These are phyloP conservation scores for Thamnophis elegans DNA, from an alignment of 2,797 vertebrate species.

Conservation along the genomic window DNA sequence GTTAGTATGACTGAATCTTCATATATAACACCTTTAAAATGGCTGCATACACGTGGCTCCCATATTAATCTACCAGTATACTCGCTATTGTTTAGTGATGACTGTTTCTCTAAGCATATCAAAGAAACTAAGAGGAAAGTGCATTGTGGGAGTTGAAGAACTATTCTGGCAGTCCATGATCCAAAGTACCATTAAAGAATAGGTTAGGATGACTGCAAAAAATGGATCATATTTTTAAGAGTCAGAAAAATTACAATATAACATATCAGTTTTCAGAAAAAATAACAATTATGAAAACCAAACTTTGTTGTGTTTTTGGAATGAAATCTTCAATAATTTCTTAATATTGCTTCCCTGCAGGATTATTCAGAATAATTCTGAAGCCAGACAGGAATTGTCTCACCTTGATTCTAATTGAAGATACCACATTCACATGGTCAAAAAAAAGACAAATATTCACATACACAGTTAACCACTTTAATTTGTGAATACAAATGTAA, in stretches of 20 bases:
- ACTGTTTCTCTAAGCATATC: neutral
- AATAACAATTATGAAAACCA: neutral
- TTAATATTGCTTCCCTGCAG: neutral
- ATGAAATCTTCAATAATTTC: neutral
- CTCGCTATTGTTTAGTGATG: neutral
- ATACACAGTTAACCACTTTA: neutral
- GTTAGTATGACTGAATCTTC: neutral
- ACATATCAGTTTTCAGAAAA: neutral
- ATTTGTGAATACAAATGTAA: neutral
- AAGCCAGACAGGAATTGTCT: neutral
- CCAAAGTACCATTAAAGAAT: neutral
- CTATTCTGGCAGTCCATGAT: neutral
- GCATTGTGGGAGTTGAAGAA: neutral
- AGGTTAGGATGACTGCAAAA: neutral
- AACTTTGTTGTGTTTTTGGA: neutral
- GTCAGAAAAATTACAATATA: neutral
- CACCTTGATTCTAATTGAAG: neutral
- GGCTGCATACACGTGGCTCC: neutral
- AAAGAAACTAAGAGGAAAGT: neutral
- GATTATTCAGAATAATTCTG: neutral
- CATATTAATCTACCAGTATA: neutral
- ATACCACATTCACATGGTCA: neutral
- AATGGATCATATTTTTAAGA: neutral
- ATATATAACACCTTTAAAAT: neutral
- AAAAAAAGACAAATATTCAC: neutral